These are phyloP conservation scores for Pseudanteris insignis DNA, from an alignment of 2,888 invertebrate species.

Conservation along the genomic window DNA sequence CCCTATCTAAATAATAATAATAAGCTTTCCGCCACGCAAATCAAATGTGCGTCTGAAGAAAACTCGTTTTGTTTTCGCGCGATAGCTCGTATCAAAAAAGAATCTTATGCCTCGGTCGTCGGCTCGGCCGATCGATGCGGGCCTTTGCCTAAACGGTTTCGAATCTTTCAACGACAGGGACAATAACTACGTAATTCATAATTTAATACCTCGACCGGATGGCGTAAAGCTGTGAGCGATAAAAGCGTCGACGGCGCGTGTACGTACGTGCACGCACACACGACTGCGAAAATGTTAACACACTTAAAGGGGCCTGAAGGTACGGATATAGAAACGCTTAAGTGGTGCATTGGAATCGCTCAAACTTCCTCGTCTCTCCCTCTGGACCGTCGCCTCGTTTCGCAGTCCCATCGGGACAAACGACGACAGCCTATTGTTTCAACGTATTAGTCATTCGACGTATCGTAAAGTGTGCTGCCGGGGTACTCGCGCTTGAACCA, in stretches of 20 bases:
- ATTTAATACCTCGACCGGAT: constrained; percentile 51
- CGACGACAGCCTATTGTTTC: constrained; percentile 66
- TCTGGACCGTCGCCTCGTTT: constrained; percentile 51
- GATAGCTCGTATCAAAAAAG: no score
- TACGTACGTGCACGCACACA: constrained; percentile 20
- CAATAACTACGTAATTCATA: constrained; percentile 53
- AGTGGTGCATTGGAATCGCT: constrained; percentile 65
- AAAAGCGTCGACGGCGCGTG: constrained; percentile 49
- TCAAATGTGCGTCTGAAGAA: no score
- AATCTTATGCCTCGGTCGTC: constrained; percentile 6
- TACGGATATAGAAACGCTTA: constrained; percentile 64
- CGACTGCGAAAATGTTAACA: constrained; percentile 38
- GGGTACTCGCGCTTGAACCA: constrained; percentile 52
- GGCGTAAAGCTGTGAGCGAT: constrained; percentile 50
- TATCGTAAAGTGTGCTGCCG: constrained; percentile 64
- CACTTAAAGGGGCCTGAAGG: constrained; percentile 58
- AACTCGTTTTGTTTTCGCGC: no score
- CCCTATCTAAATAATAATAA: no score
- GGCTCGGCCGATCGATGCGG: constrained; percentile 25
- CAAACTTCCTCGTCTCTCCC: constrained; percentile 51
- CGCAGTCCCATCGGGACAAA: constrained; percentile 56
- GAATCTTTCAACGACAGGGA: constrained; percentile 39
- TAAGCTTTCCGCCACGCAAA: no score
- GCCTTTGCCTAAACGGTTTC: constrained; percentile 34
- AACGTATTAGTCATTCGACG: constrained; percentile 66